Base-by-base conservation (phyloP, 2,113 vertebrate genomes). In the Charadrius vociferus region DNA sequence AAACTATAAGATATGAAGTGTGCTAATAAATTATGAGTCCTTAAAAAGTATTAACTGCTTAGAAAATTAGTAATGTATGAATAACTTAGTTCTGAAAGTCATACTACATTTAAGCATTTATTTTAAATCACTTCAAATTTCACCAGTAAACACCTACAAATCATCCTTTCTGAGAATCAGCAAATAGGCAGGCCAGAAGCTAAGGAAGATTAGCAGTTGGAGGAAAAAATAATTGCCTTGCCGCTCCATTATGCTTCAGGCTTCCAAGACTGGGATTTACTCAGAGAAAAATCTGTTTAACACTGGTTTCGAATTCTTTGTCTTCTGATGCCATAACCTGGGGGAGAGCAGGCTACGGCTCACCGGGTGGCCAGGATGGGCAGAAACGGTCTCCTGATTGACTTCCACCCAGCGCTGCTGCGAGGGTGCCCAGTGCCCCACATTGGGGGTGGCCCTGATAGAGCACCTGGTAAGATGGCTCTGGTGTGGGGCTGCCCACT, bases 401-500 rank as follows among this genome's bases (percentile, higher is more conserved):
- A 59, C 55, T 50, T 50, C 14, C 14, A 14, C 19, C 34, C 52
- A 30, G 62, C 3, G 1, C 14, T 59, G 65, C 53, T 53, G 17
- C 5, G 4, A n/a, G 45, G 10, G 20, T 14, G 9, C 32, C 58
- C 2, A 3, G 59, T 52, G 61, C 9, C 34, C 41, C 61, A 37
- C 3, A 6, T 12, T 3, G 0, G 27, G 37, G 36, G 26, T 32
- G 50, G 61, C 23, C 45, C 32, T 47, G 22, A 7, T 19, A 29
- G 63, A 81, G 23, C 14, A 23, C 23, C 9, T 0, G 2, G 39
- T 37, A n/a, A 52, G 29, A 32, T 20, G 21, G 37, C 52, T 78
- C 77, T 3, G 5, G 36, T 13, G 32, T 0, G 1, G 39, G 5
- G 2, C 17, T 73, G 67, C 23, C 49, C 22, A 32, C 0, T 1